These are phyloP conservation scores for Nesospiza acunhae DNA, from an alignment of 2,113 vertebrate genomes.

Conservation along the genomic window DNA sequence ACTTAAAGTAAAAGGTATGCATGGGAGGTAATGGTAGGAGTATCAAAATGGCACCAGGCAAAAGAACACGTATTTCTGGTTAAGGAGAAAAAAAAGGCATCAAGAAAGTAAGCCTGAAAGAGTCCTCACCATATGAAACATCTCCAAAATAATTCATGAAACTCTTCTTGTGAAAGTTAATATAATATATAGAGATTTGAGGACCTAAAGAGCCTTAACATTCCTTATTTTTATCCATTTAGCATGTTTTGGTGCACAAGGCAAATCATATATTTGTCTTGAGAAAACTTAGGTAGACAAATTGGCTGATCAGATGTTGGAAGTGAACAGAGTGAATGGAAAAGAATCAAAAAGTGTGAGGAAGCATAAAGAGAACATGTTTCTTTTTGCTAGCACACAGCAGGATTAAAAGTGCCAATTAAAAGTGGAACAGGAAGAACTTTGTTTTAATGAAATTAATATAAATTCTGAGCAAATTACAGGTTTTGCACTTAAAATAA, in stretches of 20 bases:
- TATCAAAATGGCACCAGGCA: background rate
- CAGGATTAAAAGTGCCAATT: background rate
- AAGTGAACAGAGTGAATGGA: background rate
- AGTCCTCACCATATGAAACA: background rate
- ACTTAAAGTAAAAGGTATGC: background rate
- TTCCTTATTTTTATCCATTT: background rate
- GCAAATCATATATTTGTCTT: background rate
- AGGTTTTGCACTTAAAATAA: background rate
- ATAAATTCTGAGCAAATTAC: background rate
- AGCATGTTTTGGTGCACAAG: background rate
- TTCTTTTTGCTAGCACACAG: background rate
- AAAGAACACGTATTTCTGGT: slow-evolving; percentile 21
- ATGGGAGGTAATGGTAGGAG: background rate
- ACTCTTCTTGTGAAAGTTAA: background rate
- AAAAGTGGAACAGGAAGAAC: background rate
- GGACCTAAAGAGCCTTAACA: background rate
- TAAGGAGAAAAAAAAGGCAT: background rate
- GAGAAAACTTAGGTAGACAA: background rate
- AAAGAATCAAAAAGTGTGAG: background rate
- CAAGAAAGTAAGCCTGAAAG: background rate
- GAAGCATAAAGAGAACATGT: background rate
- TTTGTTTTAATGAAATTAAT: background rate
- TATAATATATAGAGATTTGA: background rate
- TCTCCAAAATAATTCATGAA: background rate
- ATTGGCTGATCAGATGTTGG: background rate